A percentile compares a stretch with the other conserved stretches of the same genome.
Evolutionary conservation across 2,113 vertebrate genomes (phyloP).

Genomic region (Bubo bubo): DNA sequence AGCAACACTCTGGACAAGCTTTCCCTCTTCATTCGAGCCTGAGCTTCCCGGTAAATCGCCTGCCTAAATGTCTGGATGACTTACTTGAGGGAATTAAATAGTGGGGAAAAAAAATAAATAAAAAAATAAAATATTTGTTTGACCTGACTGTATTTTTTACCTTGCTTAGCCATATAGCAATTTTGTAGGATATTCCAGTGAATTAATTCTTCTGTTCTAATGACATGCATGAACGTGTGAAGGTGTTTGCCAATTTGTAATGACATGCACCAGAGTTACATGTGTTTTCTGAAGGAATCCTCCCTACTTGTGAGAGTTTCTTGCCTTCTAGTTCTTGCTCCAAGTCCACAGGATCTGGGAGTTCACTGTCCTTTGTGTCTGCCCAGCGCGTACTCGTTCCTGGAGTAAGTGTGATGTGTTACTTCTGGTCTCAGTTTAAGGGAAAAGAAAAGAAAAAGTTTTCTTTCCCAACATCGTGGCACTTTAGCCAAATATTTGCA

Average conservation of each 20-base stretch:
- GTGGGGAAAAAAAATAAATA: too few species aligned
- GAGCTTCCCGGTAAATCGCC: fast-evolving
- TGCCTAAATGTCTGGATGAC: neutral
- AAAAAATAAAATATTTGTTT: neutral
- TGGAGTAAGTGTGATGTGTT: neutral
- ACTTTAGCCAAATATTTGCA: neutral
- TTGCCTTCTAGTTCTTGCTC: neutral
- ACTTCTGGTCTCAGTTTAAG: neutral
- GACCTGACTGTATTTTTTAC: neutral
- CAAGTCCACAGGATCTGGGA: neutral
- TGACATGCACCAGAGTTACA: neutral
- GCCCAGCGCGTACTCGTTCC: neutral
- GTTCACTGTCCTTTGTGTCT: neutral
- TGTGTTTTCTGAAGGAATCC: neutral
- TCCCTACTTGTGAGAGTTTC: neutral
- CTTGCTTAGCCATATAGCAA: neutral
- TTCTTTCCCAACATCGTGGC: neutral
- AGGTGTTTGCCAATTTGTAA: neutral
- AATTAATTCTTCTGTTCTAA: neutral
- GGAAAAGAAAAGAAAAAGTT: neutral
- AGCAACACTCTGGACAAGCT: neutral
- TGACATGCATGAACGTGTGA: fast-evolving
- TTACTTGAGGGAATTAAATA: neutral
- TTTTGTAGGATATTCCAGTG: neutral
- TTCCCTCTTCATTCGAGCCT: neutral